Evolutionary conservation across 2,113 vertebrate species (phyloP).

Genomic region (Gnathonemus longibarbis): DNA sequence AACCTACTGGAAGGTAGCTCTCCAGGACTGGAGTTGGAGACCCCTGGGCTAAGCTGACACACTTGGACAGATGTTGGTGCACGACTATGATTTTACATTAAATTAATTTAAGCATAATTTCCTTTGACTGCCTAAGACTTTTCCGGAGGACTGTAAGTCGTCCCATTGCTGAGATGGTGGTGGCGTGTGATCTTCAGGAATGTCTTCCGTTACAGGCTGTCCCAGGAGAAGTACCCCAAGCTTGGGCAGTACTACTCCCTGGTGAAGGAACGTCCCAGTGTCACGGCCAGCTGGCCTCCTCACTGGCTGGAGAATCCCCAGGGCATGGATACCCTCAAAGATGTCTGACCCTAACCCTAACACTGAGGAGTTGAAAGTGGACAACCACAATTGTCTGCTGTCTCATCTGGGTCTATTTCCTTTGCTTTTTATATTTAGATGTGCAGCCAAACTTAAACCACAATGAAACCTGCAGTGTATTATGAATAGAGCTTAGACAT

Average conservation of each 20-base stretch:
- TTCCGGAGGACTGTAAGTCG: background rate
- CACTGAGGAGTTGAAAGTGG: background rate
- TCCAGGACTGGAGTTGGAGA: too few species aligned
- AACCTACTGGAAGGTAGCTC: too few species aligned
- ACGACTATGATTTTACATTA: background rate
- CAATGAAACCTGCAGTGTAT: background rate
- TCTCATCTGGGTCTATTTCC: background rate
- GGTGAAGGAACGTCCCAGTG: constrained; percentile 56
- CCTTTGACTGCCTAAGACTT: background rate
- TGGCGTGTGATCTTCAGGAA: background rate
- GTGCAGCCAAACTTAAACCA: background rate
- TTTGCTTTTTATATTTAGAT: background rate
- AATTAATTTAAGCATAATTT: background rate
- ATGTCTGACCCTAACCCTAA: constrained; percentile 38
- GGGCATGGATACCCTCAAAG: constrained; percentile 45
- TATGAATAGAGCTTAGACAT: background rate
- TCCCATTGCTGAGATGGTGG: background rate
- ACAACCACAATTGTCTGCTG: background rate
- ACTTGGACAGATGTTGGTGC: background rate
- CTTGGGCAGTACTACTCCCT: constrained; percentile 48
- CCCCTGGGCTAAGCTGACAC: background rate
- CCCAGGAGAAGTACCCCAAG: constrained; percentile 47
- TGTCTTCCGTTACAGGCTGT: constrained; percentile 39
- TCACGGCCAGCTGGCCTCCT: constrained; percentile 57
- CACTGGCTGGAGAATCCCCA: constrained; percentile 55